A percentile compares a stretch with the other conserved stretches of the same genome.
Evolutionary conservation across 1,140 invertebrate species (phyloP).

Genomic region (Leptonema lineaticorne): DNA sequence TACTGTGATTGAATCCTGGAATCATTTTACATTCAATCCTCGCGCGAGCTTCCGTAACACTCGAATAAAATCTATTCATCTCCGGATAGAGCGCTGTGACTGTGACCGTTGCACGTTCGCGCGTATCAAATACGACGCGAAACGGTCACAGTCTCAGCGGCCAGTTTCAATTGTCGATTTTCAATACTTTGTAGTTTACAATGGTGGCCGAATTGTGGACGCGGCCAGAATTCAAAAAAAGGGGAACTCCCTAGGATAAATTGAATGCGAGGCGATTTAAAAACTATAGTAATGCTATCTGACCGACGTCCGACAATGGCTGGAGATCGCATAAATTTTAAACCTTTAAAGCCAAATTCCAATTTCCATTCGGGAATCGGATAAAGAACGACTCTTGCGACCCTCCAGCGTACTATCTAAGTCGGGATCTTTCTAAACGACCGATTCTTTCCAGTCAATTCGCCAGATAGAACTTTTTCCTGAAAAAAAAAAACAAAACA

Average conservation of each 20-base stretch:
- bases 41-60: conserved; percentile 36
- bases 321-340: conserved; percentile 34
- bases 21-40: conserved; percentile 36
- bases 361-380: not conserved
- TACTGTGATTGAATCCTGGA: conserved; percentile 30
- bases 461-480: too few species aligned
- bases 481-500: too few species aligned
- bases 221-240: conserved; percentile 15
- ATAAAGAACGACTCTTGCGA: not conserved
- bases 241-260: conserved; percentile 19
- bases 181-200: conserved; percentile 42
- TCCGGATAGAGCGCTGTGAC: not conserved
- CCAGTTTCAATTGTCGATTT: conserved; percentile 22
- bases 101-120: conserved; percentile 6
- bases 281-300: conserved; percentile 41
- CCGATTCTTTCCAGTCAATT: not conserved
- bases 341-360: conserved; percentile 1
- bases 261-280: conserved; percentile 41
- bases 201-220: not conserved
- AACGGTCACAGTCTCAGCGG: not conserved
- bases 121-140: not conserved
- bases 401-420: not conserved
- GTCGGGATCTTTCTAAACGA: not conserved
- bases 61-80: conserved; percentile 36
- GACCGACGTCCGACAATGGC: conserved; percentile 34